These are phyloP conservation scores for Heliothis subflexa DNA, from an alignment of 1,140 invertebrate genomes.

Conservation along the genomic window DNA sequence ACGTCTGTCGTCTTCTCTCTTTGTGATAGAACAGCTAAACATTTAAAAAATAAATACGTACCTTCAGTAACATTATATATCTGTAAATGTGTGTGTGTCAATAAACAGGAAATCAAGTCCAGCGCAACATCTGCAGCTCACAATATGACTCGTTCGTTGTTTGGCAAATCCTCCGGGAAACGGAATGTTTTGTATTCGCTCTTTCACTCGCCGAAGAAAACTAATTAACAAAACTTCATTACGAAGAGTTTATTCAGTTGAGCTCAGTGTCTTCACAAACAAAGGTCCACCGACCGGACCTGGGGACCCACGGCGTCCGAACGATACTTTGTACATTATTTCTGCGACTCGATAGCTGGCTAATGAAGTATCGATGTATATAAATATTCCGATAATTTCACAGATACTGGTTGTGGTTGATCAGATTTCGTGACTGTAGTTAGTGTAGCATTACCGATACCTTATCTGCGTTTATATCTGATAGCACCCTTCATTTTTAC, in stretches of 20 bases:
- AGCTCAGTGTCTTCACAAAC: slow-evolving; percentile 30
- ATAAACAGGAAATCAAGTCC: slow-evolving; percentile 8
- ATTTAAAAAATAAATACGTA: no score
- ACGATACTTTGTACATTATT: neutral
- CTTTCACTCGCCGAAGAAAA: slow-evolving; percentile 34
- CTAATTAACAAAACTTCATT: slow-evolving; percentile 47
- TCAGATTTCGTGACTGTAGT: no score
- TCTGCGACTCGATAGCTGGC: neutral
- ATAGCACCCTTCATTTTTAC: neutral
- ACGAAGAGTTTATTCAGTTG: slow-evolving; percentile 41
- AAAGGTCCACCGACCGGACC: slow-evolving; percentile 6
- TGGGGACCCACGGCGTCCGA: neutral
- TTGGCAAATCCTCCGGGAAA: slow-evolving; percentile 4
- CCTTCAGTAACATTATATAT: no score
- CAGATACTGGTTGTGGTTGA: no score
- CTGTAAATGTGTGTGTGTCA: neutral
- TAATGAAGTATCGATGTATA: neutral
- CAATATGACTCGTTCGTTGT: slow-evolving; percentile 17
- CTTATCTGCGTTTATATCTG: no score
- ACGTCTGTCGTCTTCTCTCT: no score
- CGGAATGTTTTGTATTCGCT: slow-evolving; percentile 40
- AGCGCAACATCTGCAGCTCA: slow-evolving; percentile 3
- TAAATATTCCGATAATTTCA: neutral
- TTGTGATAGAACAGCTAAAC: no score
- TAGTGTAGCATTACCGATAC: no score